phyloP scores from a whole-genome alignment of 2,797 vertebrate species.

The Moxostoma hubbsi region DNA sequence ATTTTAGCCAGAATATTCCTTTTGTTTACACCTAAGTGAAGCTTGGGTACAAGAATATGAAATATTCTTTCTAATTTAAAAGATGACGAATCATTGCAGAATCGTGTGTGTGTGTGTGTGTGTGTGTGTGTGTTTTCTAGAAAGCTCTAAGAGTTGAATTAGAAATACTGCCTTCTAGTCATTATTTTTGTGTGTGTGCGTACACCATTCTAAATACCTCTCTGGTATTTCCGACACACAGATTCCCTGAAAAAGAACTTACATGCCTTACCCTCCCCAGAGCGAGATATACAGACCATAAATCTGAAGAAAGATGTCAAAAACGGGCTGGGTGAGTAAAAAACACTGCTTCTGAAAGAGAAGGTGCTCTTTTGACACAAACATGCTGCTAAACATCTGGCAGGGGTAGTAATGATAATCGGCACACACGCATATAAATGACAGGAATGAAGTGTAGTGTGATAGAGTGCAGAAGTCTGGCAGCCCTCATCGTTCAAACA shows the following conservation, averaged over 20 bases:
- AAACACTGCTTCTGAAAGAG: neutral
- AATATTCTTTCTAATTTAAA: no score
- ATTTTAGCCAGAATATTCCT: no score
- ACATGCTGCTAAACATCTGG: constrained; percentile 5
- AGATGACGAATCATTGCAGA: no score
- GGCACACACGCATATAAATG: neutral
- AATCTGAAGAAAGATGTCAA: constrained; percentile 92
- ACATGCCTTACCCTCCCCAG: constrained; percentile 82
- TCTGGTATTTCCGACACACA: constrained; percentile 61
- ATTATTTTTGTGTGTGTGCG: no score
- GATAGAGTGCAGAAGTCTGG: constrained; percentile 17
- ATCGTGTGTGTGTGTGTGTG: no score
- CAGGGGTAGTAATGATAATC: neutral
- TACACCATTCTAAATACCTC: neutral
- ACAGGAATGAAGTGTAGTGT: neutral
- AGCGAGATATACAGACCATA: constrained; percentile 89
- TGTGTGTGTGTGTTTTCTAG: no score
- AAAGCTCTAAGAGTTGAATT: neutral
- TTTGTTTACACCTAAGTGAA: no score
- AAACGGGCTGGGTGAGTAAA: constrained; percentile 87
- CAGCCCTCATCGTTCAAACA: neutral
- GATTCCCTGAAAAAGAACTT: constrained; percentile 85
- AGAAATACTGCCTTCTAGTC: no score
- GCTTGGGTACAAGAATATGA: no score
- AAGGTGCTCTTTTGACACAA: neutral